Conservation (phyloP, 1,140 invertebrate genomes). For the Chironomus striatipennis region DNA sequence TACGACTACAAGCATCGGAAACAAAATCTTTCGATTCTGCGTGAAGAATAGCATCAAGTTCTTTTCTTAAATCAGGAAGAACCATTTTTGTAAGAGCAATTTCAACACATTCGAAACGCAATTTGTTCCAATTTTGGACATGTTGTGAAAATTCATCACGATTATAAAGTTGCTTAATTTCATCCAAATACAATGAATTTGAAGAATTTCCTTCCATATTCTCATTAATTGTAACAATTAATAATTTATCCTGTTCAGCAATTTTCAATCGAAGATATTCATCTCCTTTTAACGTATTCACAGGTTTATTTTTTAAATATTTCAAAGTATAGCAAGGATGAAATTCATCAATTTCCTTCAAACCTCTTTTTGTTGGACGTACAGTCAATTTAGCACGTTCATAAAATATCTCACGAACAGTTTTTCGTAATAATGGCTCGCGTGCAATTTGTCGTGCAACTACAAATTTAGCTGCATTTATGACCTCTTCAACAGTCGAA, state of each 20-base stretch:
- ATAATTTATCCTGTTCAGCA: conserved; percentile 79
- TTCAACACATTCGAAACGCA: conserved; percentile 80
- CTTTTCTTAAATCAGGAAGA: conserved; percentile 81
- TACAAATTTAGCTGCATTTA: conserved; percentile 87
- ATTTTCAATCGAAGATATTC: conserved; percentile 79
- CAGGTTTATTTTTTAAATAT: conserved; percentile 92
- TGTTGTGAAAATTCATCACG: conserved; percentile 93
- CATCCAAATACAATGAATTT: conserved; percentile 69
- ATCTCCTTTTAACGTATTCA: conserved; percentile 79
- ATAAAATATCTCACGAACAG: conserved; percentile 81
- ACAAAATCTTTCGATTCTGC: conserved; percentile 87
- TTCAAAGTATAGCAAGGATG: conserved; percentile 84
- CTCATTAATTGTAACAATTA: conserved; percentile 65
- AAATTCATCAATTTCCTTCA: conserved; percentile 90
- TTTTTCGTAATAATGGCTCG: conserved; percentile 81
- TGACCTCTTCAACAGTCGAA: conserved; percentile 58
- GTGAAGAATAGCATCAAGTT: conserved; percentile 70
- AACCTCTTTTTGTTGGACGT: conserved; percentile 79
- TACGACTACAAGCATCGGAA: conserved; percentile 69
- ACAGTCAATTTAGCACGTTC: conserved; percentile 80
- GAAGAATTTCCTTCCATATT: conserved; percentile 68
- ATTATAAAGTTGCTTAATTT: conserved; percentile 84
- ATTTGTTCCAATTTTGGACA: conserved; percentile 92
- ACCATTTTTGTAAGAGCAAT: conserved; percentile 81
- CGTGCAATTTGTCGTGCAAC: conserved; percentile 87